These are phyloP conservation scores for Centruroides vittatus DNA, from an alignment of 1,140 invertebrate genomes.

Conservation along the genomic window DNA sequence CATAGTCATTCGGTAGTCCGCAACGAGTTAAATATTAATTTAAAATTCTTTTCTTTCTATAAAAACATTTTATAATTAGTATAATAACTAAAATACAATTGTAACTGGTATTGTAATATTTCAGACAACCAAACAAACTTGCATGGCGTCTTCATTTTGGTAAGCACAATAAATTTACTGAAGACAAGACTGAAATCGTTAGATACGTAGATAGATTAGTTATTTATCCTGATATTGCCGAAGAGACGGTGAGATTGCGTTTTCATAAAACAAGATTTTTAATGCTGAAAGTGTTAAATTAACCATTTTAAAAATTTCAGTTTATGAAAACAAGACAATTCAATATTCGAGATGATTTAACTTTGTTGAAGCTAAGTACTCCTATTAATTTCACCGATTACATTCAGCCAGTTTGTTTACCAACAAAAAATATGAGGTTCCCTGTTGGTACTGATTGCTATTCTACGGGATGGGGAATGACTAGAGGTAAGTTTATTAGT, in stretches of 20 bases:
- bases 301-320: not conserved
- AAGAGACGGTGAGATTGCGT: not conserved
- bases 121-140: not conserved
- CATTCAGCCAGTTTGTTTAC: slow-evolving; percentile 14
- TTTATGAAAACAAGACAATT: not conserved
- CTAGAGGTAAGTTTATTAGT: slow-evolving; percentile 9
- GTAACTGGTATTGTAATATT: not conserved
- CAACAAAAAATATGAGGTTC: slow-evolving; percentile 7
- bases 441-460: slow-evolving; percentile 2
- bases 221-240: slow-evolving; percentile 2
- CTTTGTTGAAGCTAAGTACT: slow-evolving; percentile 14
- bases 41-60: too few species aligned
- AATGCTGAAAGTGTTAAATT: not conserved
- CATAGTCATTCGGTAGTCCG: too few species aligned
- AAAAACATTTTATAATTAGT: too few species aligned
- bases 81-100: not conserved
- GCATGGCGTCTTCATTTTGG: slow-evolving; percentile 8
- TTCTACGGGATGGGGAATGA: slow-evolving; percentile 15
- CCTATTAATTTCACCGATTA: slow-evolving; percentile 12
- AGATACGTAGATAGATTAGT: slow-evolving; percentile 5
- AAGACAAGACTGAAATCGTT: slow-evolving; percentile 1
- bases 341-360: slow-evolving; percentile 8
- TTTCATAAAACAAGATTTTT: not conserved
- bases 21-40: too few species aligned
- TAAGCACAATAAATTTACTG: slow-evolving; percentile 6